These are phyloP conservation scores for Jacana jacana DNA, from an alignment of 2,113 vertebrate species.

Conservation along the genomic window DNA sequence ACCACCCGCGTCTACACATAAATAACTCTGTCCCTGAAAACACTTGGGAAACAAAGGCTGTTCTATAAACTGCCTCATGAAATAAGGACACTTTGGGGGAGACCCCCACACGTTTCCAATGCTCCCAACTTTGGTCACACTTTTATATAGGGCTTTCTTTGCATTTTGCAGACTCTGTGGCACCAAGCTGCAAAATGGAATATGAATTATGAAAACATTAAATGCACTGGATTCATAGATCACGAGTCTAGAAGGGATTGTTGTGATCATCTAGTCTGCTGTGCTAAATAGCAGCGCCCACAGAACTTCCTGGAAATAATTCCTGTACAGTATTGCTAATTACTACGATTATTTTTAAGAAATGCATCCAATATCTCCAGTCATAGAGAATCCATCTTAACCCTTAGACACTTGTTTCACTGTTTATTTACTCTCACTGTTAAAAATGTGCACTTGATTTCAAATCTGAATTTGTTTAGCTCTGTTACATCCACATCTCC, in stretches of 20 bases:
- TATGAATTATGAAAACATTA: background rate
- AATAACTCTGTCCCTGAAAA: background rate
- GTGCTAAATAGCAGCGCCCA: background rate
- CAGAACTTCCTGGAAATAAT: background rate
- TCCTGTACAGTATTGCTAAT: background rate
- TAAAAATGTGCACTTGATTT: background rate
- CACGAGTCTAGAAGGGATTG: background rate
- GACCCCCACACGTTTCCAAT: background rate
- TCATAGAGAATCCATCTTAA: background rate
- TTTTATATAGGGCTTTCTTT: background rate
- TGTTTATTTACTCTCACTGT: background rate
- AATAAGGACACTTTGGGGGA: background rate
- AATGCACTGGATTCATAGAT: background rate
- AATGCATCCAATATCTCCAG: background rate
- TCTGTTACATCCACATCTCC: background rate
- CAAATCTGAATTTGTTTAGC: background rate
- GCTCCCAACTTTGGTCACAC: background rate
- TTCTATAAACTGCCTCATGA: background rate
- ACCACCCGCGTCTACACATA: slow-evolving; percentile 11
- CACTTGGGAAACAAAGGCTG: background rate
- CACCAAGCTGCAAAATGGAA: background rate
- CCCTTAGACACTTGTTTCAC: background rate
- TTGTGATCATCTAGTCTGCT: background rate
- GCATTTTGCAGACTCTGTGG: slow-evolving; percentile 11
- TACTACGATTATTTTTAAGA: background rate